Conservation (phyloP, 2,888 invertebrate species). For the Drosophila multiciliata region DNA sequence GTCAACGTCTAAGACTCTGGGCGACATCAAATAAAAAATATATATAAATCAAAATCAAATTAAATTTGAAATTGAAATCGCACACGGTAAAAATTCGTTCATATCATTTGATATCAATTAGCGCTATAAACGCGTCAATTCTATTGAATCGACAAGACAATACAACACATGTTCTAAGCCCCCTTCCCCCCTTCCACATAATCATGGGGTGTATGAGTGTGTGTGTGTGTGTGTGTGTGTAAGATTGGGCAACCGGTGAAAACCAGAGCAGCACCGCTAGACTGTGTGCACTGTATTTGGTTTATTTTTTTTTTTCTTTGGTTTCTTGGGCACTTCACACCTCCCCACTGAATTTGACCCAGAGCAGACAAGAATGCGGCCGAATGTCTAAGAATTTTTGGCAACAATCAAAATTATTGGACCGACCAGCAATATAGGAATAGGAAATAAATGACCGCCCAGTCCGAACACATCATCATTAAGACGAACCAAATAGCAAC, state of each 20-base stretch:
- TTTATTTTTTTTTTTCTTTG: not conserved
- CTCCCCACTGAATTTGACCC: not conserved
- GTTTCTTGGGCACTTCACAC: not conserved
- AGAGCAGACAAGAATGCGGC: slow-evolving; percentile 35
- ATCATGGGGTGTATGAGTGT: not conserved
- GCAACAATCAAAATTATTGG: slow-evolving; percentile 77
- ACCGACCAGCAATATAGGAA: slow-evolving; percentile 35
- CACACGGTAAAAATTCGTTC: slow-evolving; percentile 20
- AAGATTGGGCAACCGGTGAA: not conserved
- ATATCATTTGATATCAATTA: slow-evolving; percentile 69
- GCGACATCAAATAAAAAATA: slow-evolving; percentile 34
- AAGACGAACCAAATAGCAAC: not conserved
- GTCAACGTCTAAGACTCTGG: slow-evolving; percentile 7
- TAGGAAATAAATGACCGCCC: slow-evolving; percentile 11
- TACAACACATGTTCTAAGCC: slow-evolving; percentile 24
- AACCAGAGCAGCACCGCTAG: slow-evolving; percentile 18
- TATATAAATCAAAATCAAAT: slow-evolving; percentile 20
- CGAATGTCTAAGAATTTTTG: slow-evolving; percentile 64
- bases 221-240: too few species aligned
- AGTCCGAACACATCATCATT: slow-evolving; percentile 5
- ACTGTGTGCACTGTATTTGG: slow-evolving; percentile 22
- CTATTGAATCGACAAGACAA: slow-evolving; percentile 22
- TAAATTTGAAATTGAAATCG: slow-evolving; percentile 20
- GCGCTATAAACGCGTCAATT: slow-evolving; percentile 50
- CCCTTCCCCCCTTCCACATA: not conserved